A percentile compares a stretch with the other conserved stretches of the same genome.
Evolutionary conservation across 2,113 vertebrate species (phyloP).

Genomic region (Uria aalge): DNA sequence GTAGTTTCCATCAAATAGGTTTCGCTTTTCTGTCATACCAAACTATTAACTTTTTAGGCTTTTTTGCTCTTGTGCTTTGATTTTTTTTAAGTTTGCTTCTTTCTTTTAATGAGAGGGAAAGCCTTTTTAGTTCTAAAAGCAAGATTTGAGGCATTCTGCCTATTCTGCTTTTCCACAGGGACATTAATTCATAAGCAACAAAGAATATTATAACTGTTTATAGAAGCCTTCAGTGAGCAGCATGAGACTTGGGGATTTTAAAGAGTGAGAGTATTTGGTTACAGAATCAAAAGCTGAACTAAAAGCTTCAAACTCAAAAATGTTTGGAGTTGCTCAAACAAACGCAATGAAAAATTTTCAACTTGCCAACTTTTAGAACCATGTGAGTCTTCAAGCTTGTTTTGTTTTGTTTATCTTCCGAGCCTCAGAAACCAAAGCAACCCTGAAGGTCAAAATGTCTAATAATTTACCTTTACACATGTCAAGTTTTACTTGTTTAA

Average conservation of each 20-base stretch:
- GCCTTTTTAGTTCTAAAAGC: slow-evolving; percentile 1
- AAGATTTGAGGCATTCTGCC: not conserved
- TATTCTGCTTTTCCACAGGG: not conserved
- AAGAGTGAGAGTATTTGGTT: slow-evolving; percentile 12
- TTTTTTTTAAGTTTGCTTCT: not conserved
- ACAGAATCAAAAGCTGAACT: slow-evolving; percentile 9
- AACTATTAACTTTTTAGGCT: not conserved
- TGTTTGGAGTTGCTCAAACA: slow-evolving; percentile 18
- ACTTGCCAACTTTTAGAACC: not conserved
- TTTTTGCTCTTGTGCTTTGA: not conserved
- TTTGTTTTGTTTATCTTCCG: not conserved
- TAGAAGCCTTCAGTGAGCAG: not conserved
- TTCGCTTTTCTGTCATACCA: not conserved
- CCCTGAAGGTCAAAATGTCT: not conserved
- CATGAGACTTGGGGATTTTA: not conserved
- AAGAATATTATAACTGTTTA: slow-evolving; percentile 36
- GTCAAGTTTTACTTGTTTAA: not conserved
- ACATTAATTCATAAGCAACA: slow-evolving; percentile 17
- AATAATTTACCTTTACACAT: not conserved
- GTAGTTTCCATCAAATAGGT: not conserved
- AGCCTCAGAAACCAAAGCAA: not conserved
- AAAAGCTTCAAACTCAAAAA: not conserved
- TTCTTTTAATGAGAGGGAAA: not conserved
- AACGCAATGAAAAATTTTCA: not conserved
- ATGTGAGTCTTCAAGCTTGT: not conserved